Evolutionary conservation across 2,113 vertebrate species (phyloP), one percentile per base, ranked within the genome.

Genomic region (Cyprinodon brontotheroides): DNA sequence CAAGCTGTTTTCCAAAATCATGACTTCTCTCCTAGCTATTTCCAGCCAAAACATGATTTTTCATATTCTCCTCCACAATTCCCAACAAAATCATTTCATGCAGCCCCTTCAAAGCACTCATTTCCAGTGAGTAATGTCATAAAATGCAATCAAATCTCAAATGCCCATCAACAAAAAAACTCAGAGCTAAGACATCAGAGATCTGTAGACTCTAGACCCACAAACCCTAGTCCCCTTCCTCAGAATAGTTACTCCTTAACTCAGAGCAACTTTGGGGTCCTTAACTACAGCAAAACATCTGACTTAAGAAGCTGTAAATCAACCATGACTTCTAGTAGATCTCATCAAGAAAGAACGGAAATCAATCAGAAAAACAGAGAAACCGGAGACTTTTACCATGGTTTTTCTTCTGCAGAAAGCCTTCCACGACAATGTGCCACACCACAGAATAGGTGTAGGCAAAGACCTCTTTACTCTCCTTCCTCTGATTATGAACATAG

Each of bases 1-100:
- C 80, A 89, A 20, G 89, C 86, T 20, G 88, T 93, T 78, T 92
- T 90, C 59, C 83, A 92, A 86, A 91, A 91, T 71, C 87, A 90
- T 0, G 75, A 83, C n/a, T 83, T 82, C 62, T 77, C 81, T 77
- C 79, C 69, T 0, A 82, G 57, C 53, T 78, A 70, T 59, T 37
- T 68, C 8, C 72, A 82, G 20, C 79, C 87, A 72, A 87, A 81
- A 36, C 84, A 77, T 14, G 71, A 61, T 36, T 72, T 60, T 0
- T 60, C 53, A 2, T 83, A 66, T 63, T 40, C 70, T 71, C 77
- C 71, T 37, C 75, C 74, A 36, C 81, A 84, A n/a, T 80, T 81
- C 53, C 14, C 53, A 10, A 61, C 76, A 61, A 53, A 79, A 53
- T 39, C 72, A 48, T 70, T 82, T 66, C 69, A 75, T 63, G 3